Evolutionary conservation across 2,888 invertebrate genomes (phyloP).

Genomic region (Poecilus cupreus): DNA sequence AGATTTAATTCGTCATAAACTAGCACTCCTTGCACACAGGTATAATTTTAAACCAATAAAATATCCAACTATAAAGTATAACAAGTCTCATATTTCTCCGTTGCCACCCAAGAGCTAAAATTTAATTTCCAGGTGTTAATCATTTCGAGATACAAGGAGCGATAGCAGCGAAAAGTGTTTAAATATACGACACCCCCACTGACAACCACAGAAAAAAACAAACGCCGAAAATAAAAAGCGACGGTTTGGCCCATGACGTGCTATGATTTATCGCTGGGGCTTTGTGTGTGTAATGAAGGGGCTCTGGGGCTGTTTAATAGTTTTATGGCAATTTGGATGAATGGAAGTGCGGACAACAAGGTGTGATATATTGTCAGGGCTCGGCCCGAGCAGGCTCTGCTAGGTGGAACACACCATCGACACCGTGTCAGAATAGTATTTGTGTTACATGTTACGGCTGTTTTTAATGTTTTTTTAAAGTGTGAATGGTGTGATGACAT

Average conservation of each 20-base stretch:
- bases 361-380: slow-evolving; percentile 27
- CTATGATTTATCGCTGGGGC: slow-evolving; percentile 35
- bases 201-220: slow-evolving; percentile 31
- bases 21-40: background rate
- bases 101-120: slow-evolving; percentile 41
- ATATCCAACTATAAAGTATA: background rate
- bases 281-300: slow-evolving; percentile 51
- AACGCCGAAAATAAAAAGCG: slow-evolving; percentile 7
- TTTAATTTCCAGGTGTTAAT: slow-evolving; percentile 52
- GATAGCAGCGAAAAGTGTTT: slow-evolving; percentile 32
- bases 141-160: slow-evolving; percentile 39
- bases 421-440: background rate
- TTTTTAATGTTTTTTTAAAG: background rate
- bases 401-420: background rate
- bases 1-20: slow-evolving; percentile 37
- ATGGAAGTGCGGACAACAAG: slow-evolving; percentile 43
- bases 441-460: background rate
- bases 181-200: slow-evolving; percentile 40
- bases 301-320: slow-evolving; percentile 52
- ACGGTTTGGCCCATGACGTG: slow-evolving; percentile 24
- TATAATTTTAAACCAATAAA: slow-evolving; percentile 42
- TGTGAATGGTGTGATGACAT: background rate
- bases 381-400: background rate
- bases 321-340: slow-evolving; percentile 51
- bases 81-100: slow-evolving; percentile 44